Evolutionary conservation across 2,797 vertebrate species (phyloP).

Genomic region (Sebastes jordani): DNA sequence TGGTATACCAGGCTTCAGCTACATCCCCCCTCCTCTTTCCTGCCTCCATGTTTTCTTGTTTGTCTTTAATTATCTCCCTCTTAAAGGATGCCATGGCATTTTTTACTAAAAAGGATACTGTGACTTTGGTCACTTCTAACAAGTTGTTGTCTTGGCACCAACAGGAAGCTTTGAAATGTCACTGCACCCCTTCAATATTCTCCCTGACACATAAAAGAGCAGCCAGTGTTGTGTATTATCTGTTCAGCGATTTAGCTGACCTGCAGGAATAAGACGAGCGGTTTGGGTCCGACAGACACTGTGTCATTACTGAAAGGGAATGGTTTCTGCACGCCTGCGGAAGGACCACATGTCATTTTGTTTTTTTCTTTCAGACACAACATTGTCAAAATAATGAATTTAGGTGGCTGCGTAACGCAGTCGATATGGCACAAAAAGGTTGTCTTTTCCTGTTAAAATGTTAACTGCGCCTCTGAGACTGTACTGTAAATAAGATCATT

Average conservation of each 20-base stretch:
- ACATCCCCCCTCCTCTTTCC: neutral
- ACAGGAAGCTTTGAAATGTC: constrained; percentile 59
- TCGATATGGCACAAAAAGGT: neutral
- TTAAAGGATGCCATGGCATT: constrained; percentile 12
- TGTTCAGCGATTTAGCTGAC: constrained; percentile 59
- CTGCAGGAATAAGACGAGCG: constrained; percentile 41
- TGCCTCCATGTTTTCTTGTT: neutral
- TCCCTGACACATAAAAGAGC: constrained; percentile 63
- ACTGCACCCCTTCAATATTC: constrained; percentile 36
- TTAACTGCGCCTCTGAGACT: constrained; percentile 38
- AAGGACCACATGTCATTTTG: neutral
- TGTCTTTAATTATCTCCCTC: constrained; percentile 16
- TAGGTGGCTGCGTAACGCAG: neutral
- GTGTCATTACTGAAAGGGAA: constrained; percentile 23
- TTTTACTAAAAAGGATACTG: constrained; percentile 3
- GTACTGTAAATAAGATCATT: constrained; percentile 42
- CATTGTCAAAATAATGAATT: constrained; percentile 32
- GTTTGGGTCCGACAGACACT: constrained; percentile 39
- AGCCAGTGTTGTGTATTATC: constrained; percentile 37
- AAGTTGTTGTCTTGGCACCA: constrained; percentile 54
- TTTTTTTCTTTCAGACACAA: constrained; percentile 18
- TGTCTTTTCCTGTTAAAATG: constrained; percentile 14
- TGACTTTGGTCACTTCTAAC: constrained; percentile 50
- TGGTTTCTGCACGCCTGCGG: constrained; percentile 7
- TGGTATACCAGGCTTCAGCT: neutral